Base-by-base conservation (phyloP, 2,888 invertebrate species). In the Ferrisia virgata region DNA sequence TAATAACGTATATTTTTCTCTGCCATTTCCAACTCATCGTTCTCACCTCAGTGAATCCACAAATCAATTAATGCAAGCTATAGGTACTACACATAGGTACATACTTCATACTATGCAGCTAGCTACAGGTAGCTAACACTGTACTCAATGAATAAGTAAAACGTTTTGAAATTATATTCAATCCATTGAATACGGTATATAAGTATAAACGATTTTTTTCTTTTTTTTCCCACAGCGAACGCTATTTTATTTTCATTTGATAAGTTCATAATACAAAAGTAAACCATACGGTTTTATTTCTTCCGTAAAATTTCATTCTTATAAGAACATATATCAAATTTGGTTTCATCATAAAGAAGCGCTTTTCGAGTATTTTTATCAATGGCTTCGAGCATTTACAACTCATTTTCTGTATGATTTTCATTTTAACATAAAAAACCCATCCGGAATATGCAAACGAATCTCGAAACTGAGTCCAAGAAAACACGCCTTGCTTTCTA, bases 351-450 rank as follows among this genome's bases (percentile, higher is more conserved):
- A 15, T 69, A 31, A 69, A 31, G 31, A 25, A 31, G 28, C 69
- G 18, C 18, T 69, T 69, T 69, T 31, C 69, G 31, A 31, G 15
- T 69, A 69, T 69, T 69, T 69, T 69, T n/a, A 13, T n/a, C 69
- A 31, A 31, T 18, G 31, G 31, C 69, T 15, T 31, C 69, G 15
- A 31, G 31, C 69, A 69, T 28, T 8, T 13, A 69, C 31, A 31
- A 69, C 13, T 69, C 31, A 69, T 31, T 31, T 69, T 31, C 69
- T n/a, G 31, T 8, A 31, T 69, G 31, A 69, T 31, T 69, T 69
- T 69, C 64, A 69, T 69, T 69, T 69, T 69, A 69, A 22, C 69
- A 69, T 69, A 69, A 69, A 69, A 69, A 69, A 69, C 4, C 69
- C 31, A 69, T 69, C 28, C n/a, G 6, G n/a, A 69, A 28, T 69